Percentiles rank a stretch among this genome's conserved stretches.
Evolutionary conservation across 2,113 vertebrate genomes (phyloP).

Genomic region (Cercocebus atys): DNA sequence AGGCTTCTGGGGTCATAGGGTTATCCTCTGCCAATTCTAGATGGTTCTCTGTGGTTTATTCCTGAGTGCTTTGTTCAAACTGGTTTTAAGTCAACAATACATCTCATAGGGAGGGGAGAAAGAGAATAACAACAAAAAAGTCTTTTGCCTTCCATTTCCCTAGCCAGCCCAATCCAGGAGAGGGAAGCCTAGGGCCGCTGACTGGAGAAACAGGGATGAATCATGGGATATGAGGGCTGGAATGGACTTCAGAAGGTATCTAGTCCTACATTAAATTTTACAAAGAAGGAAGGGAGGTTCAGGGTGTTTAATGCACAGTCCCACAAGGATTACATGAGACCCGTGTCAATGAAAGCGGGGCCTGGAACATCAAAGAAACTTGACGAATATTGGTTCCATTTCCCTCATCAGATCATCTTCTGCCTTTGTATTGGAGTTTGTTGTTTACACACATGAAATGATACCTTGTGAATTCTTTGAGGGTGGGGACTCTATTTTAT

Average conservation of each 20-base stretch:
- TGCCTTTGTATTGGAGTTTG: background rate
- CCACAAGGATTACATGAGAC: background rate
- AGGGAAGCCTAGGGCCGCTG: background rate
- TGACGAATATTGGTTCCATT: background rate
- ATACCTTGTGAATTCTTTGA: background rate
- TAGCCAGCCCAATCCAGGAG: background rate
- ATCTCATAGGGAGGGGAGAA: background rate
- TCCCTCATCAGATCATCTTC: background rate
- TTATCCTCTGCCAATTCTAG: constrained; percentile 71
- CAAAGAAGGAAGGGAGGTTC: background rate
- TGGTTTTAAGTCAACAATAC: constrained; percentile 69
- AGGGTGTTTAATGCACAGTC: background rate
- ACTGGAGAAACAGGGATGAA: background rate
- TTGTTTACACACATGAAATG: background rate
- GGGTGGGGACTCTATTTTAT: background rate
- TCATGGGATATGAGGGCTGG: background rate
- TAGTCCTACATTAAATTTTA: background rate
- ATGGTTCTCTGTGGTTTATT: constrained; percentile 61
- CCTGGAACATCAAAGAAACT: background rate
- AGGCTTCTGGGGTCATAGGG: constrained; percentile 70
- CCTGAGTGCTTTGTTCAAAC: constrained; percentile 67
- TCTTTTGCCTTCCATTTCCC: background rate
- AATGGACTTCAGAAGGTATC: constrained; percentile 25
- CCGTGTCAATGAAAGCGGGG: background rate
- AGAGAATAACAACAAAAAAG: background rate